Conservation (phyloP, 2,113 vertebrate species). For the Perca schrenkii region DNA sequence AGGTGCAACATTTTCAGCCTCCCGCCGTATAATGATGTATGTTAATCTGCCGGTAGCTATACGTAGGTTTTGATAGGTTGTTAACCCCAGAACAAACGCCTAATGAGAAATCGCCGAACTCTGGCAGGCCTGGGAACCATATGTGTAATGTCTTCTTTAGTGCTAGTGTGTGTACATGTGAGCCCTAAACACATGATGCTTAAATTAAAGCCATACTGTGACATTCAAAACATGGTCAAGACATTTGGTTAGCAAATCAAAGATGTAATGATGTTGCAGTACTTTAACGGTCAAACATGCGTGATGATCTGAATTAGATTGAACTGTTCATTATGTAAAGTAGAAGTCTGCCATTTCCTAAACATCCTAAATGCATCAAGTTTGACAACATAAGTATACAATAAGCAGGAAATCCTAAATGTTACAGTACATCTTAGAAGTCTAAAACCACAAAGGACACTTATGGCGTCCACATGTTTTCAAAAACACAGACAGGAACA, state of each 20-base stretch:
- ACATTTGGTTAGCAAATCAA: not conserved
- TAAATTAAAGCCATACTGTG: slow-evolving; percentile 3
- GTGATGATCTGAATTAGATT: not conserved
- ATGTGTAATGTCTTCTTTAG: not conserved
- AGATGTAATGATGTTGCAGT: slow-evolving; percentile 7
- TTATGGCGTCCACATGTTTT: not conserved
- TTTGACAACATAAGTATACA: not conserved
- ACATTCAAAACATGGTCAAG: slow-evolving; percentile 4
- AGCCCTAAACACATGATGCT: not conserved
- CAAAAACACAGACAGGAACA: not conserved
- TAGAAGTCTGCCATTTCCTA: not conserved
- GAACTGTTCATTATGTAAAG: not conserved
- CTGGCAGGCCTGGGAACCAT: not conserved
- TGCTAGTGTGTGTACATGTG: not conserved
- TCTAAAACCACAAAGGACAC: not conserved
- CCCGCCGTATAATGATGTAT: not conserved
- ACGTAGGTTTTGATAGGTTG: slow-evolving; percentile 5
- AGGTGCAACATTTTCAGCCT: not conserved
- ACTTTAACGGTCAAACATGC: not conserved
- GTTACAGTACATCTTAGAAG: not conserved
- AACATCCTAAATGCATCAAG: not conserved
- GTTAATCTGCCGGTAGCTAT: not conserved
- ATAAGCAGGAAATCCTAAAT: not conserved
- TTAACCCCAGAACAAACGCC: not conserved
- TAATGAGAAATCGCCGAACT: not conserved